These are phyloP conservation scores for Tylochromis polylepis DNA, from an alignment of 2,113 vertebrate species.

Conservation along the genomic window DNA sequence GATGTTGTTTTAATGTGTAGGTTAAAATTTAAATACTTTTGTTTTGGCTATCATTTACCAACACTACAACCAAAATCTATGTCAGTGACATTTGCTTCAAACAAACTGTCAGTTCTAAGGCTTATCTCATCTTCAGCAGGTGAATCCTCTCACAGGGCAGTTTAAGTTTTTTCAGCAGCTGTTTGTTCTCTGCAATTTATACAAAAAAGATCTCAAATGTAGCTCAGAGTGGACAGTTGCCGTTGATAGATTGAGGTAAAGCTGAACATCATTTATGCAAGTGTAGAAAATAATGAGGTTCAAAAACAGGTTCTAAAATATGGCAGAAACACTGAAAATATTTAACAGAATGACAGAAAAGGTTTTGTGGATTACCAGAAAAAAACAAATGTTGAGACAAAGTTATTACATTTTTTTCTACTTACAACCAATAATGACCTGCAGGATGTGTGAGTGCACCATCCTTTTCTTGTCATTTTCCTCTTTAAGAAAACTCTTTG, in stretches of 20 bases:
- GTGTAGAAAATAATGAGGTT: not conserved
- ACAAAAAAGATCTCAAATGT: not conserved
- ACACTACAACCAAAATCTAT: not conserved
- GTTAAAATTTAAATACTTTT: not conserved
- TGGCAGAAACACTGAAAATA: not conserved
- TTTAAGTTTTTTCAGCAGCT: not conserved
- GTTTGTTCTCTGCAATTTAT: not conserved
- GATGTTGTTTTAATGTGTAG: not conserved
- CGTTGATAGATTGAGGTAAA: not conserved
- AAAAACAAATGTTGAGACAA: not conserved
- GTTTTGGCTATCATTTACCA: not conserved
- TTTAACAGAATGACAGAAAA: not conserved
- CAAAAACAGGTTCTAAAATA: not conserved
- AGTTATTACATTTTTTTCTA: fast-evolving
- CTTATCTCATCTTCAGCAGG: not conserved
- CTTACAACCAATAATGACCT: not conserved
- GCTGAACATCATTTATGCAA: not conserved
- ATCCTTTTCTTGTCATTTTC: not conserved
- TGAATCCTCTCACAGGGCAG: not conserved
- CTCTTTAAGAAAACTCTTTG: not conserved
- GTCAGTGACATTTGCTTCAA: not conserved
- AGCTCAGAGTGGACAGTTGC: not conserved
- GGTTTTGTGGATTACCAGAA: not conserved
- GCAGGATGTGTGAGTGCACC: not conserved
- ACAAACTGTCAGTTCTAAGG: not conserved